phyloP scores from a whole-genome alignment of 2,888 invertebrate genomes.

The Adela reaumurella region DNA sequence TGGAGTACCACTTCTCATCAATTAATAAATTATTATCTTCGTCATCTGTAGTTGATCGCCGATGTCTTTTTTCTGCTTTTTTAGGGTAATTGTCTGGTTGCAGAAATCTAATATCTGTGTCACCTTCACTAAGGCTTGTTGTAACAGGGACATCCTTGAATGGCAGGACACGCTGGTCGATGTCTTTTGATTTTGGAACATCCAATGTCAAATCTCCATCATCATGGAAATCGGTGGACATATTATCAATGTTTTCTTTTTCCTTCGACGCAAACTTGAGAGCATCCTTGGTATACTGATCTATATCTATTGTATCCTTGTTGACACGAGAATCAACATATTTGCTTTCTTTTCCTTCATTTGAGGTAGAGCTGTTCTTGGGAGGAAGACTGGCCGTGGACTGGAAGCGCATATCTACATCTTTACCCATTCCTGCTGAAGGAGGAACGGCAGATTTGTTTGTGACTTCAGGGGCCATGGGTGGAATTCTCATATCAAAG shows the following conservation, averaged over 20 bases:
- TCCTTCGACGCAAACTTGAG: slow-evolving; percentile 47
- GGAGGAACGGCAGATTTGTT: slow-evolving; percentile 22
- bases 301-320: slow-evolving; percentile 49
- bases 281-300: slow-evolving; percentile 53
- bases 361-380: slow-evolving; percentile 3
- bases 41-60: slow-evolving; percentile 52
- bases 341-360: slow-evolving; percentile 20
- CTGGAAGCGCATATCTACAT: slow-evolving; percentile 50
- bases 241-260: slow-evolving; percentile 41
- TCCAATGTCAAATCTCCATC: slow-evolving; percentile 12
- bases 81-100: slow-evolving; percentile 46
- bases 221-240: slow-evolving; percentile 34
- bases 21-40: slow-evolving; percentile 57
- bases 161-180: slow-evolving; percentile 47
- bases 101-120: slow-evolving; percentile 46
- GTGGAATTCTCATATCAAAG: slow-evolving; percentile 45
- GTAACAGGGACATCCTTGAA: slow-evolving; percentile 23
- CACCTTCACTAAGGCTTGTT: slow-evolving; percentile 27
- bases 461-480: slow-evolving; percentile 22
- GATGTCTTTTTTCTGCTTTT: slow-evolving; percentile 40
- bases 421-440: slow-evolving; percentile 39
- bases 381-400: slow-evolving; percentile 18
- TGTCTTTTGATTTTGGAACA: slow-evolving; percentile 34
- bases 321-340: slow-evolving; percentile 20
- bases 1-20: slow-evolving; percentile 74